Evolutionary conservation across 2,113 vertebrate species (phyloP).

Genomic region (Excalfactoria chinensis): DNA sequence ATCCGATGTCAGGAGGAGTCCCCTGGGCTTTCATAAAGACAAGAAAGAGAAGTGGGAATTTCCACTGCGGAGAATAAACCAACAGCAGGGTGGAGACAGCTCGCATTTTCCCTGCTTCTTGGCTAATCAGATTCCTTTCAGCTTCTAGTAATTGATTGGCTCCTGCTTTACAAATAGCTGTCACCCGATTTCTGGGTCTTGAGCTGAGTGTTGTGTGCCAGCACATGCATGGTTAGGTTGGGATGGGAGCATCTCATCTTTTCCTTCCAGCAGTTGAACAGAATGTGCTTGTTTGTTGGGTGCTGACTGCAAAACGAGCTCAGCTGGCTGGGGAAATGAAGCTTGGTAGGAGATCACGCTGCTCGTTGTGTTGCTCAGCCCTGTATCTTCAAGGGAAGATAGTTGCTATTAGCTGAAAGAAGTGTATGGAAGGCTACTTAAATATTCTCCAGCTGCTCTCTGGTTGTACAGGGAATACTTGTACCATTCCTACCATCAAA

Average conservation of each 20-base stretch:
- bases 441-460: not conserved
- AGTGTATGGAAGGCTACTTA: not conserved
- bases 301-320: not conserved
- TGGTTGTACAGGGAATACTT: not conserved
- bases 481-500: not conserved
- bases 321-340: not conserved
- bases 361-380: not conserved
- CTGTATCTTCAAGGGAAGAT: not conserved
- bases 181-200: not conserved
- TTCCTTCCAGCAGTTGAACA: not conserved
- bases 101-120: not conserved
- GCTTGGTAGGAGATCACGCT: not conserved
- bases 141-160: not conserved
- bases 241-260: not conserved
- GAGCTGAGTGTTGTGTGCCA: not conserved
- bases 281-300: not conserved
- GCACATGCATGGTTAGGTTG: not conserved
- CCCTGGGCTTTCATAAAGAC: not conserved
- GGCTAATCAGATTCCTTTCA: not conserved
- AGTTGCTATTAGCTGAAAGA: not conserved
- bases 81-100: not conserved
- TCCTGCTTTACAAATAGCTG: not conserved
- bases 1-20: not conserved
- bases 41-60: not conserved
- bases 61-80: not conserved